phyloP scores from a whole-genome alignment of 2,797 vertebrate species.

The Gadopsis marmoratus region DNA sequence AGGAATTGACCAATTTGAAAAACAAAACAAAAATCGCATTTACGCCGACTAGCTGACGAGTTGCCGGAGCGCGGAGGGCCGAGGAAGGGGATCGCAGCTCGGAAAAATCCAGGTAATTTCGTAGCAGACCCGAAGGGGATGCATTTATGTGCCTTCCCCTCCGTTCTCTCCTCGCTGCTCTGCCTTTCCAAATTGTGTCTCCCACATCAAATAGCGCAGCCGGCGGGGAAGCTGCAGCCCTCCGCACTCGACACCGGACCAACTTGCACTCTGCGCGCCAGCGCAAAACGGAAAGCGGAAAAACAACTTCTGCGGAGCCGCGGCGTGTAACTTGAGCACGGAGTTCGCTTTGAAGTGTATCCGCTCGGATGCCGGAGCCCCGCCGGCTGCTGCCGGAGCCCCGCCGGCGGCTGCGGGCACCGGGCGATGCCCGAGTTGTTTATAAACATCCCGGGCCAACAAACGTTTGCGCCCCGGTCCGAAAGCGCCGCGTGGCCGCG shows the following conservation, averaged over 20 bases:
- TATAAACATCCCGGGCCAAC: slow-evolving; percentile 68
- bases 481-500: background rate
- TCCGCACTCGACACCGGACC: slow-evolving; percentile 34
- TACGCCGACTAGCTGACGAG: slow-evolving; percentile 48
- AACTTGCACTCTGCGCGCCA: slow-evolving; percentile 10
- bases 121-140: slow-evolving; percentile 20
- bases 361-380: slow-evolving; percentile 19
- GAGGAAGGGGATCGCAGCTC: slow-evolving; percentile 61
- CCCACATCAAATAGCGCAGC: slow-evolving; percentile 68
- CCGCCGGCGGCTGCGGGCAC: slow-evolving; percentile 8
- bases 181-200: slow-evolving; percentile 69
- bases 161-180: slow-evolving; percentile 44
- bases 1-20: slow-evolving; percentile 82
- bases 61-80: slow-evolving; percentile 46
- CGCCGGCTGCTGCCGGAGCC: no score
- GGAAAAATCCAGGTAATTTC: slow-evolving; percentile 82
- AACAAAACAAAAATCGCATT: slow-evolving; percentile 72
- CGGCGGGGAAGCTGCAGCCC: slow-evolving; percentile 60
- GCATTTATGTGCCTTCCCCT: slow-evolving; percentile 40
- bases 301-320: background rate
- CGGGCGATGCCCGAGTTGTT: slow-evolving; percentile 66
- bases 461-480: background rate
- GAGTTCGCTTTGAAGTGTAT: slow-evolving; percentile 49
- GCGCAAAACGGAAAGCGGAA: background rate
- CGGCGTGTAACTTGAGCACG: background rate